Percentiles rank a stretch among this genome's conserved stretches.
Evolutionary conservation across 2,888 invertebrate species (phyloP).

Genomic region (Dolomedes plantarius): DNA sequence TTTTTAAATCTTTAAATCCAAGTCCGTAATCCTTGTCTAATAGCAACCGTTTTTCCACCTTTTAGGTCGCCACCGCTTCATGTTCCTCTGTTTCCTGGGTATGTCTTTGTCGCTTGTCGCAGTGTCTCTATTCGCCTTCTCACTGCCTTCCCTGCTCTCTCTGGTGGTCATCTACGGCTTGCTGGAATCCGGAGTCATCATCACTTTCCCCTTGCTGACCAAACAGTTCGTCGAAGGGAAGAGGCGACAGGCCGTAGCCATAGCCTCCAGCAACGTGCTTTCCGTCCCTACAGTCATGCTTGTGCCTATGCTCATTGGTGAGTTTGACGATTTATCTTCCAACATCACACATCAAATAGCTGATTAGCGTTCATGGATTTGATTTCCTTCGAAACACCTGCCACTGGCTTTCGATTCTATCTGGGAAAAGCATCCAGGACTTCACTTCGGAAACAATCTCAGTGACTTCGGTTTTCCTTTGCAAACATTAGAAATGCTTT

Average conservation of each 20-base stretch:
- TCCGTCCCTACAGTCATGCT: constrained; percentile 45
- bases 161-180: constrained; percentile 47
- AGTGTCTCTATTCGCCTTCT: background rate
- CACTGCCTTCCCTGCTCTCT: constrained; percentile 8
- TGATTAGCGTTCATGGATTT: too few relatives aligned
- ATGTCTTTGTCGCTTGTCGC: constrained; percentile 18
- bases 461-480: too few relatives aligned
- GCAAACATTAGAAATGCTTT: too few relatives aligned
- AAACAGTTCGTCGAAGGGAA: constrained; percentile 37
- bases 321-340: background rate
- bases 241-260: constrained; percentile 47
- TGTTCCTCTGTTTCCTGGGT: constrained; percentile 45
- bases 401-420: too few relatives aligned
- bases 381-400: too few relatives aligned
- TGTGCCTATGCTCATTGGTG: constrained; percentile 59
- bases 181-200: constrained; percentile 56
- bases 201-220: constrained; percentile 59
- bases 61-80: constrained; percentile 41
- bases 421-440: too few relatives aligned
- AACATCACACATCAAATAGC: too few relatives aligned
- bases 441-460: too few relatives aligned
- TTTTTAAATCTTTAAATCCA: too few relatives aligned
- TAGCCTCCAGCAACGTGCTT: constrained; percentile 57
- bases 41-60: too few relatives aligned
- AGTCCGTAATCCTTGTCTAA: too few relatives aligned